phyloP scores from a whole-genome alignment of 2,113 vertebrate genomes.

The Sylvietta virens region DNA sequence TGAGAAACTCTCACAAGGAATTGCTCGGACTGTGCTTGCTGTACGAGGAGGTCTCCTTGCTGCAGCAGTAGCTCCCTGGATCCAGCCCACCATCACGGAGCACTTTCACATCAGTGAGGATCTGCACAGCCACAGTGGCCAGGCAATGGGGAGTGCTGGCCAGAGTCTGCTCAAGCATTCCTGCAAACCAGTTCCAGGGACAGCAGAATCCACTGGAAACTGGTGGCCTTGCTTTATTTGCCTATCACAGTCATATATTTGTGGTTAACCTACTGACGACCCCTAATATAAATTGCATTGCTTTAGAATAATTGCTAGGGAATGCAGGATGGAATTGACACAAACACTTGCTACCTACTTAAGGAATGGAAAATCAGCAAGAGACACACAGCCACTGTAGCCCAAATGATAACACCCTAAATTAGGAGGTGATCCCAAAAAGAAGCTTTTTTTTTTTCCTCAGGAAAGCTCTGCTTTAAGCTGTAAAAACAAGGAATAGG shows the following conservation, averaged over 20 bases:
- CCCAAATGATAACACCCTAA: neutral
- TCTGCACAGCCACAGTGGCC: accelerated
- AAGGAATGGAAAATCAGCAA: neutral
- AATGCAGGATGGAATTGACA: neutral
- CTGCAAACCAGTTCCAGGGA: neutral
- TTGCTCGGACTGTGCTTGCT: neutral
- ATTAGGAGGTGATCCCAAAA: neutral
- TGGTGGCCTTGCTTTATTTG: neutral
- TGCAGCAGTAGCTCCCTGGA: neutral
- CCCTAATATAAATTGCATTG: neutral
- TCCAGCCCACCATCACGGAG: accelerated
- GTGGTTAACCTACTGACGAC: neutral
- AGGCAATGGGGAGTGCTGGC: accelerated
- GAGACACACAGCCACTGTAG: neutral
- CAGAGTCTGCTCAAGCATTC: neutral
- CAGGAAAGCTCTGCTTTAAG: neutral
- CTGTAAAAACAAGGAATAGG: neutral
- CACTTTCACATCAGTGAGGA: too few species aligned
- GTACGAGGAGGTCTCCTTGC: neutral
- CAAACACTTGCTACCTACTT: neutral
- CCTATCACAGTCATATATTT: neutral
- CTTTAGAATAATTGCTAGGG: neutral
- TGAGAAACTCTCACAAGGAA: neutral
- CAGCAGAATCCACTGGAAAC: neutral
- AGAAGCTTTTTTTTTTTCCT: neutral